Base-by-base conservation (phyloP, 2,797 vertebrate species). In the Siniperca obscura region DNA sequence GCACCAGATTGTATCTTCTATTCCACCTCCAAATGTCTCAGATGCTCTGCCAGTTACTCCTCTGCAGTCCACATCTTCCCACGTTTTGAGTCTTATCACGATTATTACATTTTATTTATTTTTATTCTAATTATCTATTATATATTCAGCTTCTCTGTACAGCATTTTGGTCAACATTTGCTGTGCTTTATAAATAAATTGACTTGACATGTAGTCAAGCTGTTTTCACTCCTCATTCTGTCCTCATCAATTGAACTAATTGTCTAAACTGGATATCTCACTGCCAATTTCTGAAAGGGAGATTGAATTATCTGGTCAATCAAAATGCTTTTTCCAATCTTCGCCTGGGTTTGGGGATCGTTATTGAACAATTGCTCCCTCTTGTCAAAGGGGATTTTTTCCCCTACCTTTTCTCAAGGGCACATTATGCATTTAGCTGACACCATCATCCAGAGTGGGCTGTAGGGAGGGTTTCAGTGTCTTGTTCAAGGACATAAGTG, bases 271-370 rank as follows among this genome's bases (percentile, higher is more conserved):
- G 22, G 13, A n/a, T 66, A 12, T 68, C 30, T 82, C 65, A 27
- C 30, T 61, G 62, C 16, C 75, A n/a, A 53, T 68, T 72, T 66
- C 27, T 69, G 16, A 8, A 27, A 66, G 53, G 4, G 11, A n/a
- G 27, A 80, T 40, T 66, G 4, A 74, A 80, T 83, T 53, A 82
- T 69, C 0, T 62, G 34, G 25, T 74, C 72, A 80, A 86, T 83
- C 36, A 73, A 78, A 79, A 76, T 55, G 52, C 34, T 50, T 75
- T 86, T 85, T 86, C 25, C 40, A 59, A 7, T 74, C 52, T 36
- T 76, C 59, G 42, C n/a, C 27, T 52, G 5, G 25, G 14, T 53
- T 56, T 46, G 10, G 19, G 2, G 22, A 36, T 76, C 57, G 3
- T 74, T 82, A 75, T 14, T 75, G 56, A 81, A 66, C 52, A 74